A percentile compares a stretch with the other conserved stretches of the same genome.
phyloP scores from a whole-genome alignment of 2,888 invertebrate genomes.

The Cotesia congregata region DNA sequence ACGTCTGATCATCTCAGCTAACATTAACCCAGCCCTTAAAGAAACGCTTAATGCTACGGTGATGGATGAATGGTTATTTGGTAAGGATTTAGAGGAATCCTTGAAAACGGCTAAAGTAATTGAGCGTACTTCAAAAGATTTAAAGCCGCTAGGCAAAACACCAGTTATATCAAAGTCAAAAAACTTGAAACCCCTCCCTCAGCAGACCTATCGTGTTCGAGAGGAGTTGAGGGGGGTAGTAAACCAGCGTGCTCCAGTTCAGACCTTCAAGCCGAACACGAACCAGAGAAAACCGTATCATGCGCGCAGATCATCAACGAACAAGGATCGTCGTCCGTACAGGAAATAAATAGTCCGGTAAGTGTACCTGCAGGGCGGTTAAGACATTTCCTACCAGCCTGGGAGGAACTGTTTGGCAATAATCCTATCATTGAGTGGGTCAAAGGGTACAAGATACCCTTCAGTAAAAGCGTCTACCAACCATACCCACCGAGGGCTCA shows the following conservation, averaged over 20 bases:
- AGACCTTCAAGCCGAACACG: not conserved
- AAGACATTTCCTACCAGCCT: not conserved
- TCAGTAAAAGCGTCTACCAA: too few species aligned
- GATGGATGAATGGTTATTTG: conserved; percentile 29
- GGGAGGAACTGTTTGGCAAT: not conserved
- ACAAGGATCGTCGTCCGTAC: not conserved
- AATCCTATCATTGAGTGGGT: too few species aligned
- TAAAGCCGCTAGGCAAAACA: conserved; percentile 7
- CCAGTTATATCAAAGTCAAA: conserved; percentile 33
- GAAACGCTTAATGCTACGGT: not conserved
- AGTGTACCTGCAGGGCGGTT: not conserved
- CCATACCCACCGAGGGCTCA: too few species aligned
- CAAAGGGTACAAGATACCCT: too few species aligned
- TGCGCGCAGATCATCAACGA: conserved; percentile 21
- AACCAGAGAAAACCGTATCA: conserved; percentile 13
- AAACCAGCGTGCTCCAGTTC: conserved; percentile 26
- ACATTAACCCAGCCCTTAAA: too few species aligned
- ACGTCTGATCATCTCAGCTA: too few species aligned
- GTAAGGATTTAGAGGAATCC: conserved; percentile 35
- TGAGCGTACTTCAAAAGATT: conserved; percentile 37
- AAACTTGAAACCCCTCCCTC: conserved; percentile 42
- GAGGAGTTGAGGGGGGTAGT: conserved; percentile 24
- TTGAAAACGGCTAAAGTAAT: conserved; percentile 41
- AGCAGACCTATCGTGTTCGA: conserved; percentile 23
- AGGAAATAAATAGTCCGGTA: not conserved